Conservation (phyloP, 2,113 vertebrate species). For the Megaceryle torquata region DNA sequence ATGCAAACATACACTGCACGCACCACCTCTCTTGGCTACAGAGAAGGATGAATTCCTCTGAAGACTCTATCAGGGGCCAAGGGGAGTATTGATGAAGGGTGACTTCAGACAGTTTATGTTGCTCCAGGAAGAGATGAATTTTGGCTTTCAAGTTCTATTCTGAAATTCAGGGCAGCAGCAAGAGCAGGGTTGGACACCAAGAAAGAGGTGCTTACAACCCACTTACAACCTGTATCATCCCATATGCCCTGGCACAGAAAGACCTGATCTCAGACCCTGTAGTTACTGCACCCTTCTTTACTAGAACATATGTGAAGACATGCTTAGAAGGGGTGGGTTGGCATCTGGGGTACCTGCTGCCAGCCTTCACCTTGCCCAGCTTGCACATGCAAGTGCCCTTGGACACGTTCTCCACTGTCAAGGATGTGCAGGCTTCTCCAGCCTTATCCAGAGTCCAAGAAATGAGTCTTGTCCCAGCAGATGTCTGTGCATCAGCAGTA, state of each 20-base stretch:
- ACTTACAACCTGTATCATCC: neutral
- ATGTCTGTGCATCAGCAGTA: neutral
- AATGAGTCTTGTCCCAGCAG: neutral
- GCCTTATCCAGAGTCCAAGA: neutral
- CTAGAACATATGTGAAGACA: neutral
- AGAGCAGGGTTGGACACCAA: neutral
- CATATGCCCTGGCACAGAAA: neutral
- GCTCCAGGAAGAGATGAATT: neutral
- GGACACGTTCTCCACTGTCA: neutral
- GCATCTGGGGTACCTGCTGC: neutral
- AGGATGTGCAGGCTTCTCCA: neutral
- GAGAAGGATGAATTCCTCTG: neutral
- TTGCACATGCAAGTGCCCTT: neutral
- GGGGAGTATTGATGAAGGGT: neutral
- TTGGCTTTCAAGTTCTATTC: neutral
- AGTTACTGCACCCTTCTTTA: neutral
- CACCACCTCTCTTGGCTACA: neutral
- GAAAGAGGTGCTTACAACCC: neutral
- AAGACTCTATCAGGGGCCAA: neutral
- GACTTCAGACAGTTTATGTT: neutral
- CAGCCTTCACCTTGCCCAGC: neutral
- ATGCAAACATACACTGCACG: neutral
- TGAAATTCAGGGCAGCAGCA: neutral
- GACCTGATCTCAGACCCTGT: neutral
- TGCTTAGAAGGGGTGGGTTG: neutral